Evolutionary conservation across 1,140 invertebrate species (phyloP), one percentile per base, ranked within the genome.

Genomic region (Aphelinus atriplicis): DNA sequence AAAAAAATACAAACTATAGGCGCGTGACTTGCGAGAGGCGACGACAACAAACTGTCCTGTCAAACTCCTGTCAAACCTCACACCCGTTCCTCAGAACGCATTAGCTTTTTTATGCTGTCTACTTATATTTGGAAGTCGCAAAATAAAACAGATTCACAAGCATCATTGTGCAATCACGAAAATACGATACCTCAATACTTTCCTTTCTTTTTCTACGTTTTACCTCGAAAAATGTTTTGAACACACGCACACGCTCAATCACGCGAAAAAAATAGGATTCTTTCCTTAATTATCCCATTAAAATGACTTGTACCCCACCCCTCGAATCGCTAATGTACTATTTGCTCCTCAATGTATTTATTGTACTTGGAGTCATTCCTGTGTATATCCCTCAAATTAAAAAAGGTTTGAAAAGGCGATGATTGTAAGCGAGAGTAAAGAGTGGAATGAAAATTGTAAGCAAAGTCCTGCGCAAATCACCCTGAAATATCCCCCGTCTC

Each of bases 261-360:
- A 68, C 7, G 73, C 7, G 65, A 58, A 78, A 55, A 45, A 66
- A 67, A 78, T 67, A 71, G 78, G 57, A 71, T 56, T 71, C 50
- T 75, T 77, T 61, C 53, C 56, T 62, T 46, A 47, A 48, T 63
- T 56, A 46, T 51, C 63, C 53, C 63, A 26, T 58, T 57, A 65
- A 67, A 60, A 57, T 62, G 5, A 7, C 57, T 46, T 62, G 60
- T 69, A 46, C 62, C 72, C 53, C 50, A 43, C 68, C 63, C 77
- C 58, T 50, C 47, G 56, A 58, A 69, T 55, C 57, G 76, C 61
- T 77, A 77, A 73, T 77, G 75, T 72, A 71, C 69, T 76, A 73
- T 73, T 77, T 77, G 76, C 76, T 77, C 71, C 74, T 79, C 75
- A 77, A 80, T 81, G 78, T 82, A 82, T 82, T 82, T 82, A 82